Base-by-base conservation (phyloP, 2,888 invertebrate species). In the Leptopilina myrica region DNA sequence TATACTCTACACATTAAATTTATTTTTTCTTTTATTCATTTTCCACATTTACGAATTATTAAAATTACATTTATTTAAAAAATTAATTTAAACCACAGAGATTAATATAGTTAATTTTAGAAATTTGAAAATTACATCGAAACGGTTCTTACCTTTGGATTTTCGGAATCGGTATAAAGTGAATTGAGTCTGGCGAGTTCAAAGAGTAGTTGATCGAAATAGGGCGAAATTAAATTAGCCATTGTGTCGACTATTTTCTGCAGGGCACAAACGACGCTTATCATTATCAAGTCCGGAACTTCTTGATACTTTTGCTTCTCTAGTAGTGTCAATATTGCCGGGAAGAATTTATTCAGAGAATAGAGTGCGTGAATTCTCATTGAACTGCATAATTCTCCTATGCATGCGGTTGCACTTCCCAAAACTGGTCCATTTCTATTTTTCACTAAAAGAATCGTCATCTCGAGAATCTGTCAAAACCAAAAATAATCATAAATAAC, bases 221-320 rank as follows among this genome's bases (percentile, higher is more conserved):
- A 98, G 91, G 98, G 98, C 81, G 97, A 97, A 83, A 98, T 90
- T 90, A 98, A 98, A 62, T 96, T 93, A 0, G 97, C 95, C 64
- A 98, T 90, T 43, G 95, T 95, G 88, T 97, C 96, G 5, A 98
- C 94, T 64, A 98, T 94, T 91, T 97, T 97, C 80, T 96, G 95
- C 53, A 97, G 92, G 0, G 96, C 95, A 3, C 96, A 96, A 2
- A 97, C 93, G 7, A 96, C 94, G 89, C 97, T 96, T 20, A 96
- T 90, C n/a, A 96, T 91, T 0, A 95, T 92, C 26, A 95, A 86
- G 85, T 95, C 94, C 0, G 95, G 94, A 0, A 93, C 93, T 80
- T 94, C 93, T 8, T 93, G 92, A 82, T 94, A 93, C 15, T 95
- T 94, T 82, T 95, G 94, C 14, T 92, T 93, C 85, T 94, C 94